These are phyloP conservation scores for Lordiphosa andalusiaca DNA, from an alignment of 2,888 invertebrate species.

Conservation along the genomic window DNA sequence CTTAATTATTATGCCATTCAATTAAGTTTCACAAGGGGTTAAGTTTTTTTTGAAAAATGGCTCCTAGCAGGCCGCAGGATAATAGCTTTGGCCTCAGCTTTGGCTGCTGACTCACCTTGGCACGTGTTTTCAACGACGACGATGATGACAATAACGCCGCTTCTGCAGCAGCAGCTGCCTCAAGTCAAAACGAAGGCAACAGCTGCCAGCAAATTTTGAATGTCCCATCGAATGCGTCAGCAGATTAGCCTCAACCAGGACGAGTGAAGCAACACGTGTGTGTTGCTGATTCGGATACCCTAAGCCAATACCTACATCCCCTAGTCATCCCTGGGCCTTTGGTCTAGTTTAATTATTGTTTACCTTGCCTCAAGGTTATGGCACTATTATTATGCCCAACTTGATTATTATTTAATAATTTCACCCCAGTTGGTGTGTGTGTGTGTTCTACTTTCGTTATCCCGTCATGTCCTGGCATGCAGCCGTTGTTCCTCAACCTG, in stretches of 20 bases:
- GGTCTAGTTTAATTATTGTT: constrained; percentile 64
- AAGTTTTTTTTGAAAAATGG: constrained; percentile 44
- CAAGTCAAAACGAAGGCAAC: constrained; percentile 40
- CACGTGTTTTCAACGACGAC: constrained; percentile 51
- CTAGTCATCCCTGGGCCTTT: constrained; percentile 11
- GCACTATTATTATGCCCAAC: constrained; percentile 57
- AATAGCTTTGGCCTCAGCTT: constrained; percentile 47
- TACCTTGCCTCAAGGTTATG: constrained; percentile 69
- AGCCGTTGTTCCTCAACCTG: constrained; percentile 29
- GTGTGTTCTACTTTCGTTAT: constrained; percentile 41
- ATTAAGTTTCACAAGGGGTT: constrained; percentile 15
- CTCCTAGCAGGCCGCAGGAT: constrained; percentile 47
- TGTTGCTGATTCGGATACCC: constrained; percentile 22
- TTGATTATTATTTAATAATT: constrained; percentile 70
- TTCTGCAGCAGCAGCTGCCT: constrained; percentile 46
- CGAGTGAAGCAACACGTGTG: constrained; percentile 63
- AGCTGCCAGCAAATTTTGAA: constrained; percentile 49
- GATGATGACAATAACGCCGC: constrained; percentile 9
- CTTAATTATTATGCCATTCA: background rate
- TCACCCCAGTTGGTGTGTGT: constrained; percentile 29
- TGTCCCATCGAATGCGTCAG: constrained; percentile 27
- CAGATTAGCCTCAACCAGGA: constrained; percentile 27
- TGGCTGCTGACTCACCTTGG: constrained; percentile 62
- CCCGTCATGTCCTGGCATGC: constrained; percentile 54
- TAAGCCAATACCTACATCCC: constrained; percentile 6